These are phyloP conservation scores for Myodes glareolus DNA, from an alignment of 2,113 vertebrate genomes.

Conservation along the genomic window DNA sequence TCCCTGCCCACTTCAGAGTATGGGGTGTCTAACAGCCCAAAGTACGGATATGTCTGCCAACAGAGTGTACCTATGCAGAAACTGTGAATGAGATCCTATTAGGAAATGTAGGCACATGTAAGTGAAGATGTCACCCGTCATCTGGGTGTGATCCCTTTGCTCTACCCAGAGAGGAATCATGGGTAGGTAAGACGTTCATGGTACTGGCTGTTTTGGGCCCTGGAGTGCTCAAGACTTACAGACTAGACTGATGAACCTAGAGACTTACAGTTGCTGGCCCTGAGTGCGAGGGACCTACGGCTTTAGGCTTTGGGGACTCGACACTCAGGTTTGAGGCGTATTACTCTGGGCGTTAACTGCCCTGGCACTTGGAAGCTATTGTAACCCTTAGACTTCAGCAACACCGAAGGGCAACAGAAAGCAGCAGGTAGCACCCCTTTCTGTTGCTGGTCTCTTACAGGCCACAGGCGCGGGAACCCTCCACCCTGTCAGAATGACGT, in stretches of 20 bases:
- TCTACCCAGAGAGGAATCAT: background rate
- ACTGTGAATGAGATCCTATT: background rate
- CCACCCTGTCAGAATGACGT: background rate
- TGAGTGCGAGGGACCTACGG: background rate
- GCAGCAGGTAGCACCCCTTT: background rate
- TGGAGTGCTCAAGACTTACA: background rate
- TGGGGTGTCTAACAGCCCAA: background rate
- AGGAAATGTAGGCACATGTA: background rate
- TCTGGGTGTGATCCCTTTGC: background rate
- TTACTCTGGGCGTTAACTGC: background rate
- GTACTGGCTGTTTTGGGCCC: background rate
- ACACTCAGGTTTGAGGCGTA: no score
- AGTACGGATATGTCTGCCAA: no score
- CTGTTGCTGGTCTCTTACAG: background rate
- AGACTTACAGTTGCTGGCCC: background rate
- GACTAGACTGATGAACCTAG: background rate
- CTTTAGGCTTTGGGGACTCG: no score
- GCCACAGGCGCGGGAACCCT: background rate
- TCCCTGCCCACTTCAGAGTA: no score
- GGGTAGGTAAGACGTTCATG: background rate
- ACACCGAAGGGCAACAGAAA: background rate
- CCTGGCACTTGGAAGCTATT: background rate
- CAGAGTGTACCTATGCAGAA: background rate
- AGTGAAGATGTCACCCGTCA: background rate
- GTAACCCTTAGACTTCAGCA: background rate